Evolutionary conservation across 2,797 vertebrate genomes (phyloP), one percentile per base, ranked within the genome.

Genomic region (Cuculus canorus): DNA sequence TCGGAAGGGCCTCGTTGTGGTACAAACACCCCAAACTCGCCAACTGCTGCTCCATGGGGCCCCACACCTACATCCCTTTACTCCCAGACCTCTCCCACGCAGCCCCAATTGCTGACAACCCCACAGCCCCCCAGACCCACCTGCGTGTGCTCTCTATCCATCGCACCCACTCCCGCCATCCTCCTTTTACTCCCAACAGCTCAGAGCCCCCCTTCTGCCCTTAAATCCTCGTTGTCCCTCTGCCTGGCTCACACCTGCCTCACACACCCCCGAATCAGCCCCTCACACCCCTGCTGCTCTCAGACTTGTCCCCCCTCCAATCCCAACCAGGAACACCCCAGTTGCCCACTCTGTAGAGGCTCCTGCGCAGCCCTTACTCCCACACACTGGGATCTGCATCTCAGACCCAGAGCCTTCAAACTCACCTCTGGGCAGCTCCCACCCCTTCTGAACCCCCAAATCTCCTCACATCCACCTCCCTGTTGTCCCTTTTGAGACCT

Each of bases 271-370:
- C 28, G 7, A 57, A 6, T 7, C 15, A 17, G 54, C 24, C 43
- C 50, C 65, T 21, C 70, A 33, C 0, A 7, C 5, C 8, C 4
- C 15, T 28, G 3, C 0, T 15, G 8, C 33, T 28, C 23, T 28
- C 39, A 12, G 19, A 18, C 21, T 3, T 5, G 43, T 4, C 39
- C 66, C 30, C 30, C 6, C 5, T 4, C 1, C 24, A 25, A 3
- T 5, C 78, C 22, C 65, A 14, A 6, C 7, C 70, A 14, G 21
- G 33, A 24, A 16, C 68, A 37, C 23, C 18, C 32, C 32, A 50
- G 10, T n/a, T n/a, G n/a, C 7, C 11, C 24, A 22, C 7, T 9
- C 0, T 12, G 65, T 37, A 27, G 16, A 47, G 45, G 0, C 25
- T 39, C 59, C 33, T 6, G 10, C 17, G 18, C 70, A 57, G 13